A percentile compares a stretch with the other conserved stretches of the same genome.
phyloP scores from a whole-genome alignment of 2,888 invertebrate species.

The Eristalis tenax region DNA sequence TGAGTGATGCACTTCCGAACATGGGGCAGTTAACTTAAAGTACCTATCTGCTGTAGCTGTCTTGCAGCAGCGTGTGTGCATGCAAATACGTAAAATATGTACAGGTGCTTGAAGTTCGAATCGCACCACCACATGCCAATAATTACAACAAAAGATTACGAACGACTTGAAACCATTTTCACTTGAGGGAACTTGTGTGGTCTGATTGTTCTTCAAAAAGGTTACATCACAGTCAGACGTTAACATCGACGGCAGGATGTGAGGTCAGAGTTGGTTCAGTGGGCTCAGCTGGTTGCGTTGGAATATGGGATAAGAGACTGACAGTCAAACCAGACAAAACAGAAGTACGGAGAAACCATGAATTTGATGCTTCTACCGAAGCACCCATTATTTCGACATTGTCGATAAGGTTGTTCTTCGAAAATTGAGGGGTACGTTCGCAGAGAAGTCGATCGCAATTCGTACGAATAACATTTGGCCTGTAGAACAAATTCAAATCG shows the following conservation, averaged over 20 bases:
- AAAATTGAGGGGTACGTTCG: too few relatives aligned
- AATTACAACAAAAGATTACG: slow-evolving; percentile 29
- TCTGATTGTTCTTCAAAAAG: background rate
- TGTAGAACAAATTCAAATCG: too few relatives aligned
- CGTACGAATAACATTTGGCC: too few relatives aligned
- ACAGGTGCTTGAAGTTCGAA: background rate
- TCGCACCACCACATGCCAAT: background rate
- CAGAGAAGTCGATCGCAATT: too few relatives aligned
- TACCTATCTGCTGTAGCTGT: background rate
- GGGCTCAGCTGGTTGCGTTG: too few relatives aligned
- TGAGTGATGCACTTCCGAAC: slow-evolving; percentile 11
- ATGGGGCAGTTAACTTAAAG: background rate
- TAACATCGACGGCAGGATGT: background rate
- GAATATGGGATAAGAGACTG: too few relatives aligned
- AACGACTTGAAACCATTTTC: slow-evolving; percentile 20
- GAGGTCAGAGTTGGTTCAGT: too few relatives aligned
- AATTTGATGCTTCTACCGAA: too few relatives aligned
- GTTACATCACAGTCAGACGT: background rate
- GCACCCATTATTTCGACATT: too few relatives aligned
- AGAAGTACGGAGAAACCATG: too few relatives aligned
- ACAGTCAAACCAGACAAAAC: too few relatives aligned
- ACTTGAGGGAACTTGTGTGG: slow-evolving; percentile 11
- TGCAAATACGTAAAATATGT: background rate
- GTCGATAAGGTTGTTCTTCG: too few relatives aligned
- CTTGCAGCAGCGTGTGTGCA: background rate